Evolutionary conservation across 2,888 invertebrate species (phyloP).

Genomic region (Mythimna ferrago): DNA sequence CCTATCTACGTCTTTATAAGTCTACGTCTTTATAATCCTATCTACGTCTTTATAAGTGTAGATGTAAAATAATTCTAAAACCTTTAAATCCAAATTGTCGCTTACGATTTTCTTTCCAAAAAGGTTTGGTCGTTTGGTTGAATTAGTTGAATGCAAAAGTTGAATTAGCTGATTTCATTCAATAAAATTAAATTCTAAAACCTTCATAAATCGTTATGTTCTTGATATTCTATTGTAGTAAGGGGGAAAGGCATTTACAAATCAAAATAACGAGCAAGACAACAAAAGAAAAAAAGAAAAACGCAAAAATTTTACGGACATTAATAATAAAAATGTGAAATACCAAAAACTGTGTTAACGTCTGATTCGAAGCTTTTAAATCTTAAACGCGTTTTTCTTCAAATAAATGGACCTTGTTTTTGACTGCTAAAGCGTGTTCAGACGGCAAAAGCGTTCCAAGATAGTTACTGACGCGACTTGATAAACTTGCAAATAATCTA

Average conservation of each 20-base stretch:
- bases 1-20: too few species aligned
- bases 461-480: too few species aligned
- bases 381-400: slow-evolving; percentile 29
- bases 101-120: too few species aligned
- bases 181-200: background rate
- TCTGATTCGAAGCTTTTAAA: slow-evolving; percentile 28
- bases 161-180: background rate
- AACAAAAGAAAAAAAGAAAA: slow-evolving; percentile 6
- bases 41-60: too few species aligned
- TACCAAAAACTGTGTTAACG: slow-evolving; percentile 21
- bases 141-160: too few species aligned
- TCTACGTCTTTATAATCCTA: too few species aligned
- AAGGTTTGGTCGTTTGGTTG: too few species aligned
- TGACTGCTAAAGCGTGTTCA: slow-evolving; percentile 28
- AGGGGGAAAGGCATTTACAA: background rate
- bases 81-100: too few species aligned
- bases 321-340: slow-evolving; percentile 25
- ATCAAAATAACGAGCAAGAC: slow-evolving; percentile 18
- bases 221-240: too few species aligned
- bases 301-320: slow-evolving; percentile 11
- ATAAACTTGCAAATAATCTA: too few species aligned
- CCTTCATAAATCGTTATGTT: background rate
- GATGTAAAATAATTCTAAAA: too few species aligned
- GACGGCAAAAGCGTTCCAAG: background rate
- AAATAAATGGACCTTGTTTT: slow-evolving; percentile 34